These are phyloP conservation scores for Pachliopta kotzebuea DNA, from an alignment of 2,888 invertebrate species.

Conservation along the genomic window DNA sequence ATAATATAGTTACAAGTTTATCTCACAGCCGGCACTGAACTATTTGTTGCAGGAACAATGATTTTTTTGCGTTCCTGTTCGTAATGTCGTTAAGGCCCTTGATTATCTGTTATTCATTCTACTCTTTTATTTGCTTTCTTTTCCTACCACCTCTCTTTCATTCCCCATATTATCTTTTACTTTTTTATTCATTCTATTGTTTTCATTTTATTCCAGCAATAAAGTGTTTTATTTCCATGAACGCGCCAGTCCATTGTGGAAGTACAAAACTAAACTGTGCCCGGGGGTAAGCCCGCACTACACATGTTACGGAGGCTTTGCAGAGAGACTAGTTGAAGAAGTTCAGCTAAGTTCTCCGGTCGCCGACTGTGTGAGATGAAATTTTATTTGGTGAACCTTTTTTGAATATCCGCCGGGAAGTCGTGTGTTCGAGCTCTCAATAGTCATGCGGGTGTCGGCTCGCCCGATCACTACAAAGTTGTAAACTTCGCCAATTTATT, in stretches of 20 bases:
- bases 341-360: constrained; percentile 55
- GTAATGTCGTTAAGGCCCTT: no score
- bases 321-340: constrained; percentile 48
- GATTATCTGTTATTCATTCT: no score
- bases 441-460: constrained; percentile 36
- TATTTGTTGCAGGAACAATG: no score
- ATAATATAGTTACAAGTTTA: no score
- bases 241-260: constrained; percentile 56
- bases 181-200: no score
- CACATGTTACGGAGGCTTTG: constrained; percentile 69
- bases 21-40: no score
- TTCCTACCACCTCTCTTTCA: no score
- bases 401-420: constrained; percentile 56
- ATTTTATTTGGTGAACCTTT: constrained; percentile 63
- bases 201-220: constrained; percentile 43
- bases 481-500: constrained; percentile 30
- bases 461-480: constrained; percentile 29
- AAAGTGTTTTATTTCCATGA: constrained; percentile 61
- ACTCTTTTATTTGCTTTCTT: no score
- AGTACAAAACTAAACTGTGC: constrained; percentile 62
- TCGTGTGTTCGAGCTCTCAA: constrained; percentile 33
- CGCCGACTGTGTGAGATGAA: constrained; percentile 55
- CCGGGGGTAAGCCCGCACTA: constrained; percentile 58
- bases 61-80: no score
- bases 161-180: no score